A percentile compares a stretch with the other conserved stretches of the same genome.
phyloP scores from a whole-genome alignment of 2,888 invertebrate genomes.

The Chorisops tibialis region DNA sequence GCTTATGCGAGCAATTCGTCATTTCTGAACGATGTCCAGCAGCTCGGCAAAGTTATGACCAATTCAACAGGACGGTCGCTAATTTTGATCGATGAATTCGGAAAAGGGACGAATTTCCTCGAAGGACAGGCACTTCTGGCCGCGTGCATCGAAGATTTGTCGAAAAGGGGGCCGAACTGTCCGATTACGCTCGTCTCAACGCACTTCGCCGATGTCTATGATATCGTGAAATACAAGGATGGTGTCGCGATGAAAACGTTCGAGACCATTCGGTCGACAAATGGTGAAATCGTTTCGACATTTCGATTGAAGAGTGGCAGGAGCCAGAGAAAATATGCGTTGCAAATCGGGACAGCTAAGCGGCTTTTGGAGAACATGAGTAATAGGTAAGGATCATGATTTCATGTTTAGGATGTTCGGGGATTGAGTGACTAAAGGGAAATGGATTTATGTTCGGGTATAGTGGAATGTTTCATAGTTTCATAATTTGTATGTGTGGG shows the following conservation, averaged over 20 bases:
- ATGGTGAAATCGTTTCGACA: conserved; percentile 10
- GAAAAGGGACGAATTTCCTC: conserved; percentile 72
- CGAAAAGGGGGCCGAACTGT: conserved; percentile 56
- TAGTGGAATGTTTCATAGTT: too few relatives aligned
- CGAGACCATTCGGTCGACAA: conserved; percentile 2
- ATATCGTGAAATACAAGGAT: conserved; percentile 52
- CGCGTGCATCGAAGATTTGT: conserved; percentile 65
- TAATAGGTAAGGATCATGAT: not conserved
- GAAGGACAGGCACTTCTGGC: conserved; percentile 75
- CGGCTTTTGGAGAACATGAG: conserved; percentile 4
- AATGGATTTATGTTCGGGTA: too few relatives aligned
- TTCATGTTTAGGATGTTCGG: too few relatives aligned
- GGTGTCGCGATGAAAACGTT: conserved; percentile 19
- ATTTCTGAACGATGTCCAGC: conserved; percentile 79
- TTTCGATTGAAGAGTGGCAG: conserved; percentile 12
- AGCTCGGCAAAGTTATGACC: conserved; percentile 64
- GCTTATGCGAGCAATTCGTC: conserved; percentile 76
- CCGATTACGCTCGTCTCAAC: conserved; percentile 77
- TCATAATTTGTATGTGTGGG: too few relatives aligned
- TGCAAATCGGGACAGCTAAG: not conserved
- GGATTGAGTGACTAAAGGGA: too few relatives aligned
- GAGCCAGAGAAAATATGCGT: conserved; percentile 7
- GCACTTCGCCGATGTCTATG: conserved; percentile 67
- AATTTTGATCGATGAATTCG: conserved; percentile 86
- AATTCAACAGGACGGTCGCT: conserved; percentile 63